These are phyloP conservation scores for Endomychus coccineus DNA, from an alignment of 2,888 invertebrate genomes.

Conservation along the genomic window DNA sequence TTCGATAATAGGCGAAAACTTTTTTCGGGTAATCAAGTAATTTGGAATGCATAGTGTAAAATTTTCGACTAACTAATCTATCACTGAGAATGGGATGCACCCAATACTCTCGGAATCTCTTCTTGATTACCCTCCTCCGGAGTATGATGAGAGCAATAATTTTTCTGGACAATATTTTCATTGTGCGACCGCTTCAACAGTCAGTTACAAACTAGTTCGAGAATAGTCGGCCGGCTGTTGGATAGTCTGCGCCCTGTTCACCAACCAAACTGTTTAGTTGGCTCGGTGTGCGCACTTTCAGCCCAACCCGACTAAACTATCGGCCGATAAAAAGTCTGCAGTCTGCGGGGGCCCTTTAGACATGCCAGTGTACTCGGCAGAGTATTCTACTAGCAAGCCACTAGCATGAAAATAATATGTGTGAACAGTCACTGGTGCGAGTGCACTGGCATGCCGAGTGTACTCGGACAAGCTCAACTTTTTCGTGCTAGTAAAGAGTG, in stretches of 20 bases:
- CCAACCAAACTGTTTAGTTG: too few species aligned
- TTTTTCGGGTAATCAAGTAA: slow-evolving; percentile 13
- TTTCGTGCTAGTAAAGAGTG: too few species aligned
- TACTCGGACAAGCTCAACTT: too few species aligned
- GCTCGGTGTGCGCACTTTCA: too few species aligned
- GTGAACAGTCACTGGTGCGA: too few species aligned
- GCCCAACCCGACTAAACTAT: too few species aligned
- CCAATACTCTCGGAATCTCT: slow-evolving; percentile 18
- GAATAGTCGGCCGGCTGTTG: slow-evolving; percentile 11
- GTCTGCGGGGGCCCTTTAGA: too few species aligned
- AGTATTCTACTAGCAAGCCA: too few species aligned
- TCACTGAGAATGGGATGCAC: slow-evolving; percentile 18
- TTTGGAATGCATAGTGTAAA: slow-evolving; percentile 18
- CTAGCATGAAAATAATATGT: too few species aligned
- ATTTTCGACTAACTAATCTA: slow-evolving; percentile 17
- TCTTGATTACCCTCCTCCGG: slow-evolving; percentile 12
- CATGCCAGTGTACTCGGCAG: too few species aligned
- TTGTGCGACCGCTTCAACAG: slow-evolving; percentile 5
- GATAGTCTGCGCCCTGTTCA: slow-evolving; percentile 7
- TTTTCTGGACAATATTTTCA: slow-evolving; percentile 13
- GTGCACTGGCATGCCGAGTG: too few species aligned
- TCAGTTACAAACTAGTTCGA: background rate
- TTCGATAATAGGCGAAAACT: slow-evolving; percentile 15
- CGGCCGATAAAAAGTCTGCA: too few species aligned
- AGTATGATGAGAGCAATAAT: slow-evolving; percentile 9